A percentile compares a stretch with the other conserved stretches of the same genome.
These are phyloP conservation scores for Mastomys coucha DNA, from an alignment of 2,113 vertebrate species.

Conservation along the genomic window DNA sequence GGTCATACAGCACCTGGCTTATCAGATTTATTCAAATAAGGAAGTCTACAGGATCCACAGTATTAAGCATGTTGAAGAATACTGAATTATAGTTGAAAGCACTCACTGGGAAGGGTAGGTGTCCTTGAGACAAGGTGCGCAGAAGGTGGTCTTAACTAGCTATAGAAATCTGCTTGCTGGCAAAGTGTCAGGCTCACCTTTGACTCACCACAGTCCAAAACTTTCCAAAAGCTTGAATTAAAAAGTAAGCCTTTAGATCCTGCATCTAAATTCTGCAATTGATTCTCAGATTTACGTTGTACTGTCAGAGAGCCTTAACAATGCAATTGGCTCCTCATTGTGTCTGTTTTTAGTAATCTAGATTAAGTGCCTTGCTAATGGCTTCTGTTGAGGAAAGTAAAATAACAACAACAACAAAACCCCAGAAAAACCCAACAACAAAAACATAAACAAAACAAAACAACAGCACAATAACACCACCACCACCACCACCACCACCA, in stretches of 20 bases:
- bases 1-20: not conserved
- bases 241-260: not conserved
- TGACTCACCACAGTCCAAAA: not conserved
- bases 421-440: not conserved
- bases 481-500: not conserved
- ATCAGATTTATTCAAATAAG: not conserved
- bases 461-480: not conserved
- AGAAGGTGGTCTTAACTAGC: not conserved
- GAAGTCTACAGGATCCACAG: not conserved
- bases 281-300: conserved; percentile 3
- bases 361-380: not conserved
- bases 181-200: not conserved
- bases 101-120: not conserved
- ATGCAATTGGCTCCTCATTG: not conserved
- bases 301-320: conserved; percentile 19
- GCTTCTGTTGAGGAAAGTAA: not conserved
- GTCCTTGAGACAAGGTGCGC: not conserved
- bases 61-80: not conserved
- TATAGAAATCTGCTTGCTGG: not conserved
- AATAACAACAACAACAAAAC: not conserved
- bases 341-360: conserved; percentile 17
- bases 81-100: not conserved
- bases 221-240: conserved; percentile 2
- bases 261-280: conserved; percentile 28
- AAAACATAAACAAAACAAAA: not conserved